Base-by-base conservation (phyloP, 2,113 vertebrate genomes). In the Vireo altiloquus region DNA sequence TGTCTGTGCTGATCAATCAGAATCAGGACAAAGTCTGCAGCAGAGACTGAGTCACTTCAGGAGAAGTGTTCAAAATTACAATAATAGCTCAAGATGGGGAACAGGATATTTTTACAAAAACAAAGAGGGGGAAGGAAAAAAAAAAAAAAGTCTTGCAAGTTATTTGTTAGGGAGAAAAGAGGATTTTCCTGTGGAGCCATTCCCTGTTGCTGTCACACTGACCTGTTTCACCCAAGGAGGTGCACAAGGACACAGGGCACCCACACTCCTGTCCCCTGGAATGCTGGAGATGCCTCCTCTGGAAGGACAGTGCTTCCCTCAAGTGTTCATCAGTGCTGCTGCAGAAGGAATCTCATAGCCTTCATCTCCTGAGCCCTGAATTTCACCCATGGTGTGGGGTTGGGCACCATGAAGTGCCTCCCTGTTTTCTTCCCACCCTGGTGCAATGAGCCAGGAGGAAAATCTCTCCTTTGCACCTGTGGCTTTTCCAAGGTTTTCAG, bases 381-480 rank as follows among this genome's bases (percentile, higher is more conserved):
- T 85, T 82, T 47, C 60, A 70, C 22, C 71, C 35, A 10, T 0
- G 0, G 1, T 7, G 4, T 47, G 52, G 21, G 31, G 7, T 0
- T 60, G 70, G 46, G 27, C 21, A 28, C 33, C 12, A 2, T 19
- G 52, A 39, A 40, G 14, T 2, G 49, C 5, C 2, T 40, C 30
- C 20, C 28, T 77, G 44, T 6, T 63, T 65, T 27, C n/a, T 44
- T 59, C 40, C 61, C 30, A 71, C 16, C 31, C 13, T 13, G 35
- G 17, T 25, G 30, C 40, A 49, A 37, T 1, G n/a, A 77, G 8
- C 20, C 53, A 24, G 52, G 22, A 65, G 7, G 25, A 84, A 70
- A 70, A 7, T 13, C 46, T 13, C 2, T 37, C 10, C 10, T 90
- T 68, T 52, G 18, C 22, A 57, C 25, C 25, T 40, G 2, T 5